phyloP scores from a whole-genome alignment of 2,797 vertebrate genomes.

The Ammospiza maritima region DNA sequence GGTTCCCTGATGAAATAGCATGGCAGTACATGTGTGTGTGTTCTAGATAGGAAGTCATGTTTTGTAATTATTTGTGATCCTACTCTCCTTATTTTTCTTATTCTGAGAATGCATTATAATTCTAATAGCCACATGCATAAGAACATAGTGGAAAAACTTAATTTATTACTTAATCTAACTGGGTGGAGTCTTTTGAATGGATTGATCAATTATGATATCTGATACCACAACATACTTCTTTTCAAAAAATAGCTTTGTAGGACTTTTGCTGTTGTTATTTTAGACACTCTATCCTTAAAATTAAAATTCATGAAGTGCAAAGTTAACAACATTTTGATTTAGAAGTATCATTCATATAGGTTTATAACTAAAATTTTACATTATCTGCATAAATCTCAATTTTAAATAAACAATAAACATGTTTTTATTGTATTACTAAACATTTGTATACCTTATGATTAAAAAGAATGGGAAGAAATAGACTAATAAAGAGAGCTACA shows the following conservation, averaged over 20 bases:
- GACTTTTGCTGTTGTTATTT: not conserved
- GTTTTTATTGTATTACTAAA: not conserved
- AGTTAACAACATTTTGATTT: not conserved
- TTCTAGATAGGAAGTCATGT: conserved; percentile 53
- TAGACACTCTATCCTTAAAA: not conserved
- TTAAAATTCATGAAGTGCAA: not conserved
- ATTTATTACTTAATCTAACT: not conserved
- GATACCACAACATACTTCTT: not conserved
- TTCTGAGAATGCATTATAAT: conserved; percentile 35
- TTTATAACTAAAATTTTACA: not conserved
- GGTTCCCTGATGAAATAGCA: conserved; percentile 70
- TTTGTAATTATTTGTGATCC: conserved; percentile 54
- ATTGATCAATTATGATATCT: not conserved
- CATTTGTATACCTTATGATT: not conserved
- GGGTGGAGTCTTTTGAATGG: not conserved
- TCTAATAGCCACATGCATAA: conserved; percentile 26
- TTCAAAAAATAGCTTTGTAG: not conserved
- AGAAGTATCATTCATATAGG: not conserved
- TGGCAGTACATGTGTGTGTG: conserved; percentile 16
- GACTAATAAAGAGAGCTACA: not conserved
- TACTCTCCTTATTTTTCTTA: conserved; percentile 29
- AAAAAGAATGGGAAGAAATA: not conserved
- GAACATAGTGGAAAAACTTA: not conserved
- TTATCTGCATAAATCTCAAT: not conserved
- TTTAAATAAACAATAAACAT: not conserved